A percentile compares a stretch with the other conserved stretches of the same genome.
phyloP scores from a whole-genome alignment of 1,140 invertebrate genomes.

The Coenobita brevimanus region DNA sequence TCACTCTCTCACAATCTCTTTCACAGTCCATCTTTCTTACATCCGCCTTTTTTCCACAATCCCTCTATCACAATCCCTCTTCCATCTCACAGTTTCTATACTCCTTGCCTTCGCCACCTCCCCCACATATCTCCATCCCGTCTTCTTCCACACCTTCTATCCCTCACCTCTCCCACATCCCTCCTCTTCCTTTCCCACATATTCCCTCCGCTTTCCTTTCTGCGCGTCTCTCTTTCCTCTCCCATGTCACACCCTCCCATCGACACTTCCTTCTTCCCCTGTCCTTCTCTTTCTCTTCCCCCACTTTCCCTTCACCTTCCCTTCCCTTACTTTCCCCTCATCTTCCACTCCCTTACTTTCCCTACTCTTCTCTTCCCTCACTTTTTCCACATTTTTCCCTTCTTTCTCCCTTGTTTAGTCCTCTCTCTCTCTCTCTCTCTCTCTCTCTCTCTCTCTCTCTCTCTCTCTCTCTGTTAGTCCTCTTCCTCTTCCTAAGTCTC shows the following conservation, averaged over 20 bases:
- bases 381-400: not conserved
- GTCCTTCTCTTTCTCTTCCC: not conserved
- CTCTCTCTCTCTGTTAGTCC: not conserved
- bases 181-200: not conserved
- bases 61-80: not conserved
- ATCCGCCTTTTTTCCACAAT: too few relatives aligned
- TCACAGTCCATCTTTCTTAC: too few relatives aligned
- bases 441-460: constrained; percentile 15
- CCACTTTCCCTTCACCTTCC: not conserved
- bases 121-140: too few relatives aligned
- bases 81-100: not conserved
- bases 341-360: not conserved
- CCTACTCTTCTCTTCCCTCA: not conserved
- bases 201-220: not conserved
- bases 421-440: not conserved
- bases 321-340: too few relatives aligned
- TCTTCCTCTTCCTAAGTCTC: not conserved
- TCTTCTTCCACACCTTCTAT: too few relatives aligned
- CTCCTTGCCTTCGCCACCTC: not conserved
- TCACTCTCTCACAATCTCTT: too few relatives aligned
- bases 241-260: not conserved
- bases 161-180: not conserved
- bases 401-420: too few relatives aligned
- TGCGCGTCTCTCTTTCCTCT: not conserved
- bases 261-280: too few relatives aligned